Base-by-base conservation (phyloP, 2,113 vertebrate genomes). In the Rostratula benghalensis region DNA sequence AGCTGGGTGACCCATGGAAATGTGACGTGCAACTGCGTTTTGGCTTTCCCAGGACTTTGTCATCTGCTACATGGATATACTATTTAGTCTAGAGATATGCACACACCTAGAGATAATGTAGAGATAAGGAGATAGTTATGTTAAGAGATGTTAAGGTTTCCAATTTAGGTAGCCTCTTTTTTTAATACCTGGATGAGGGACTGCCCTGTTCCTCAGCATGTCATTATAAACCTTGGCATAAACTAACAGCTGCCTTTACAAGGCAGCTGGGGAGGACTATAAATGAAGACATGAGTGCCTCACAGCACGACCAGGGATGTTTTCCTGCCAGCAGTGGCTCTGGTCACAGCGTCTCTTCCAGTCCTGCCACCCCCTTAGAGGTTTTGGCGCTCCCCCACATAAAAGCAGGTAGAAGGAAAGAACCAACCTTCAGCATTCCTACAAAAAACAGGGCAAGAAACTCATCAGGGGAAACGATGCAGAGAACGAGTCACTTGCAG, bases 11-110 rank as follows among this genome's bases (percentile, higher is more conserved):
- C 20, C 11, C 27, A 6, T 0, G 65, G 13, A 84, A 89, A 81
- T 31, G 48, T 1, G 4, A 48, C 27, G 41, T 5, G 7, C 8
- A 87, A 30, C 9, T 48, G 3, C 0, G 1, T 51, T 68, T 77
- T 64, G 25, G n/a, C 60, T 43, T 87, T 84, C 33, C 43, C 54
- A 75, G 33, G 30, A 70, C 46, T 68, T 68, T 4, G 8, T 11
- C 28, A 53, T 24, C 51, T 48, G 22, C n/a, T 41, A 60, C 23
- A 51, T 4, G 63, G 6, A 75, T 25, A 11, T 54, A 53, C 16
- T 45, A 43, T 16, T 48, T 68, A 13, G 60, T 27, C 43, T 28
- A 33, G 51, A 53, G 27, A 17, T 53, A 53, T 10, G 51, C 28
- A 53, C 27, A 53, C 28, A 27, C 27, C 14, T 17, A 53, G 51